Evolutionary conservation across 2,888 invertebrate genomes (phyloP).

Genomic region (Azorinus chamasolen): DNA sequence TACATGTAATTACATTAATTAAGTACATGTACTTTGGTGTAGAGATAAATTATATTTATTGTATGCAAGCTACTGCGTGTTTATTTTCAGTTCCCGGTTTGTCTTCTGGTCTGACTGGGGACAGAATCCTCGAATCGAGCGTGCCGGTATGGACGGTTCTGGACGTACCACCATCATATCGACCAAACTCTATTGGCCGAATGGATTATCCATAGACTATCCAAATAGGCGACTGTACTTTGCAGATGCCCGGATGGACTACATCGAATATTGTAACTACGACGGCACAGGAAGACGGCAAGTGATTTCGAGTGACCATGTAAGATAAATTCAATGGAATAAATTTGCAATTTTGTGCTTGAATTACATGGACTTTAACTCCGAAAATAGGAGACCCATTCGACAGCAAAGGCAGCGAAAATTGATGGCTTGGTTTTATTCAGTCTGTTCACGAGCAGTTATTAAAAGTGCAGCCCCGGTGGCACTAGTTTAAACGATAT

Average conservation of each 20-base stretch:
- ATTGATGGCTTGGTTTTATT: no score
- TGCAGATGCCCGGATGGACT: constrained; percentile 98
- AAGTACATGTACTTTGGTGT: no score
- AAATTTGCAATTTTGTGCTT: no score
- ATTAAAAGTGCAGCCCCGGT: no score
- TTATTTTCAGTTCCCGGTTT: constrained; percentile 72
- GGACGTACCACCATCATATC: constrained; percentile 94
- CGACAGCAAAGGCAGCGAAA: no score
- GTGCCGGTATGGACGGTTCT: constrained; percentile 98
- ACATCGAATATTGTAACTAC: constrained; percentile 99
- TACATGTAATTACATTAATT: no score
- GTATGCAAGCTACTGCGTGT: no score
- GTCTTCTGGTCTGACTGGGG: constrained; percentile 99
- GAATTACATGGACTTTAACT: no score
- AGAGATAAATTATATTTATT: no score
- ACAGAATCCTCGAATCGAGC: constrained; percentile 97
- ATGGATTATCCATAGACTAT: constrained; percentile 98
- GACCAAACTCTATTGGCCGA: constrained; percentile 99
- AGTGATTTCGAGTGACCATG: constrained; percentile 88
- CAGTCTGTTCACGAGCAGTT: no score
- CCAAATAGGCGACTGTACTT: constrained; percentile 98
- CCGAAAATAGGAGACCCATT: no score
- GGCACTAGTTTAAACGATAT: no score
- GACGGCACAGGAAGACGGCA: constrained; percentile 96
- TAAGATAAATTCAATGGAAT: constrained; percentile 63